A percentile compares a stretch with the other conserved stretches of the same genome.
These are phyloP conservation scores for Zoanthus sansibaricus DNA, from an alignment of 92 coral and sea anemone genomes.

Conservation along the genomic window DNA sequence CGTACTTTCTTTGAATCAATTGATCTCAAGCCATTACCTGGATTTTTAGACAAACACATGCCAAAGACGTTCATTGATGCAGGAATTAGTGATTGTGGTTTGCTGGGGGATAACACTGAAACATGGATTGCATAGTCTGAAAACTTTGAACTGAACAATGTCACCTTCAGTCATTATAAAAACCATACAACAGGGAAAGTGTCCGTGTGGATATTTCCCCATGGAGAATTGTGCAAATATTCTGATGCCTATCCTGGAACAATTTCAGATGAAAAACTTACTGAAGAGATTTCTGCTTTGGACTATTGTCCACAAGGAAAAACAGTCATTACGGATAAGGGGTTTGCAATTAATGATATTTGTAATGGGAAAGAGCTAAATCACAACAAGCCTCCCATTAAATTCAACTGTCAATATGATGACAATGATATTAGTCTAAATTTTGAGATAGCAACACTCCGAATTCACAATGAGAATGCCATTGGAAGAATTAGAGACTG, in stretches of 20 bases:
- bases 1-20: no score
- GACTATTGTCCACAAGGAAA: constrained; percentile 59
- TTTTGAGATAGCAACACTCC: constrained; percentile 45
- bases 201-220: constrained; percentile 63
- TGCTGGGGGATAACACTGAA: no score
- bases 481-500: constrained; percentile 61
- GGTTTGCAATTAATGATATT: constrained; percentile 47
- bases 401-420: constrained; percentile 65
- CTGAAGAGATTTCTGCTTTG: constrained; percentile 55
- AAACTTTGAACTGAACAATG: constrained; percentile 63
- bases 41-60: no score
- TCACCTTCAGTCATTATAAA: constrained; percentile 67
- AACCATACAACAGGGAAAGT: constrained; percentile 16
- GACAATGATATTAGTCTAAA: constrained; percentile 57
- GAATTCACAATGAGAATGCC: constrained; percentile 26
- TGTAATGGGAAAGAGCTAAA: constrained; percentile 62
- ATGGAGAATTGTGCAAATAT: constrained; percentile 54
- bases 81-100: no score
- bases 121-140: not conserved
- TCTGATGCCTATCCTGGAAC: constrained; percentile 67
- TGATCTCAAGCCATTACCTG: no score
- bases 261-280: constrained; percentile 65
- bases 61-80: no score
- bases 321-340: constrained; percentile 56
- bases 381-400: constrained; percentile 65